Evolutionary conservation across 2,888 invertebrate genomes (phyloP).

Genomic region (Drosophila mimetica): DNA sequence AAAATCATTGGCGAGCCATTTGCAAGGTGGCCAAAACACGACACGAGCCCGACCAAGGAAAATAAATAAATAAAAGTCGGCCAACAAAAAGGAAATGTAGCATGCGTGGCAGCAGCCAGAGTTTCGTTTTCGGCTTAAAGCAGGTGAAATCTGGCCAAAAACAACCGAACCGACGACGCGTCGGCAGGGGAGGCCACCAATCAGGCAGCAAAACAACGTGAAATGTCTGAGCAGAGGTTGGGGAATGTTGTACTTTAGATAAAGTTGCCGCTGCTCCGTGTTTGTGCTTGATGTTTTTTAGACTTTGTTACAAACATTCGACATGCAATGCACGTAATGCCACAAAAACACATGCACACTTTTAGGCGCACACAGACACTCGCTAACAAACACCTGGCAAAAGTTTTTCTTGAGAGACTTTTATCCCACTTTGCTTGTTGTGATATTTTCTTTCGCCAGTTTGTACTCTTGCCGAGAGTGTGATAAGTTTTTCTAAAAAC

Average conservation of each 20-base stretch:
- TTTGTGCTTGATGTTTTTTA: slow-evolving; percentile 46
- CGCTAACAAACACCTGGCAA: slow-evolving; percentile 30
- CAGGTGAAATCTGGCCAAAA: slow-evolving; percentile 63
- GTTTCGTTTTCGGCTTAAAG: slow-evolving; percentile 73
- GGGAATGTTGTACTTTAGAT: slow-evolving; percentile 52
- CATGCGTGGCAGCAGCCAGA: slow-evolving; percentile 50
- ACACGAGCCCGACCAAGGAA: slow-evolving; percentile 17
- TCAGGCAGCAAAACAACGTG: slow-evolving; percentile 32
- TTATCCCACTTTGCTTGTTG: slow-evolving; percentile 42
- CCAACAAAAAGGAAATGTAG: neutral
- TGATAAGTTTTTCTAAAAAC: slow-evolving; percentile 39
- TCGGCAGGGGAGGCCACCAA: slow-evolving; percentile 5
- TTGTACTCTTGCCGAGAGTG: slow-evolving; percentile 25
- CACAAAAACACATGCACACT: slow-evolving; percentile 27
- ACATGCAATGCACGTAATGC: slow-evolving; percentile 72
- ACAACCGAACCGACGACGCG: slow-evolving; percentile 52
- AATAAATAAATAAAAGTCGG: slow-evolving; percentile 39
- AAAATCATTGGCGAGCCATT: slow-evolving; percentile 70
- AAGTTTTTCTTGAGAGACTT: slow-evolving; percentile 44
- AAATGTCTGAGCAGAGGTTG: slow-evolving; percentile 25
- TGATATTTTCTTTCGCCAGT: slow-evolving; percentile 31
- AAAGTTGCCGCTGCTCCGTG: slow-evolving; percentile 66
- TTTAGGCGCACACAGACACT: slow-evolving; percentile 5
- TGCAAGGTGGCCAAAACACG: slow-evolving; percentile 43
- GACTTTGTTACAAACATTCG: slow-evolving; percentile 70